phyloP scores from a whole-genome alignment of 2,113 vertebrate genomes.

The Corvus moneduloides region DNA sequence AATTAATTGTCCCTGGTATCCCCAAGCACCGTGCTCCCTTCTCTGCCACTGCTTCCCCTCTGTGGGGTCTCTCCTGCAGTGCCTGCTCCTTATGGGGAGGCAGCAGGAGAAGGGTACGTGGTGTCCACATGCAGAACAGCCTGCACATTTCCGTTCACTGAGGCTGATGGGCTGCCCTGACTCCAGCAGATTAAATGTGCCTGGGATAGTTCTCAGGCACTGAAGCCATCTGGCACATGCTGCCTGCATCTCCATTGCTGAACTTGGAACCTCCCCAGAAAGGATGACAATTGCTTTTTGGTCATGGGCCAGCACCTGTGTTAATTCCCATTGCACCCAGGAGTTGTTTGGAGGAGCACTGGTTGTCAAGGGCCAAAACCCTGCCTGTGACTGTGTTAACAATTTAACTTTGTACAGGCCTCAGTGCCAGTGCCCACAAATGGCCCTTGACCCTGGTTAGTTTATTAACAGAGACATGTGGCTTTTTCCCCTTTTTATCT shows the following conservation, averaged over 20 bases:
- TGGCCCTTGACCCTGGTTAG: background rate
- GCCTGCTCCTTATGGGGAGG: background rate
- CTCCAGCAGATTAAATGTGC: background rate
- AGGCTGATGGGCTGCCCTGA: background rate
- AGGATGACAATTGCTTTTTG: background rate
- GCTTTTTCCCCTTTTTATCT: background rate
- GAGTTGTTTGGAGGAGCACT: background rate
- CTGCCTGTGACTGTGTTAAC: background rate
- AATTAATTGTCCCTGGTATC: background rate
- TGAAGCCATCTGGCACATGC: background rate
- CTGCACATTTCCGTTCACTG: background rate
- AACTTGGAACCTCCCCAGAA: background rate
- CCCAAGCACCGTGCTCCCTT: background rate
- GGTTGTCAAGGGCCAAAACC: background rate
- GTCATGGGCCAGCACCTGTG: background rate
- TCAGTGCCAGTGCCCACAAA: rapidly evolving
- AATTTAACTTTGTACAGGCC: background rate
- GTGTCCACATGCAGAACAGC: background rate
- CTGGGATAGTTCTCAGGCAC: background rate
- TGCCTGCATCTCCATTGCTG: background rate
- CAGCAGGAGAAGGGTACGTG: background rate
- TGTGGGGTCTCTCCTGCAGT: background rate
- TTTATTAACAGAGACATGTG: background rate
- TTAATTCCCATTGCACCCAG: background rate
- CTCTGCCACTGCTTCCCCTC: background rate